A percentile compares a stretch with the other conserved stretches of the same genome.
These are phyloP conservation scores for Vombatus ursinus DNA, from an alignment of 2,113 vertebrate genomes.

Conservation along the genomic window DNA sequence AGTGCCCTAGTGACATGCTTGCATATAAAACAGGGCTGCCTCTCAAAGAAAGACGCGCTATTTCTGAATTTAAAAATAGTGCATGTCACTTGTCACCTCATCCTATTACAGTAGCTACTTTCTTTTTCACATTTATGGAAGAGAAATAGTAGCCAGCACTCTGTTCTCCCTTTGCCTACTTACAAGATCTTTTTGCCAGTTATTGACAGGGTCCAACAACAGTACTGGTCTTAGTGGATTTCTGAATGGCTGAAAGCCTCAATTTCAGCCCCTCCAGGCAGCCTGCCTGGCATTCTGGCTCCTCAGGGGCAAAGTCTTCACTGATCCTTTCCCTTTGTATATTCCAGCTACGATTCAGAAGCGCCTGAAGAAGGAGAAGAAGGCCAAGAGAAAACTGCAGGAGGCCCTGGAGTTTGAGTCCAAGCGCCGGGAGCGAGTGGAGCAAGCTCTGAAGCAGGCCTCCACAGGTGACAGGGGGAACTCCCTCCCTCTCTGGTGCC, in stretches of 20 bases:
- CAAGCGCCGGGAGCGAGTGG: slow-evolving; percentile 92
- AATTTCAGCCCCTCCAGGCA: not conserved
- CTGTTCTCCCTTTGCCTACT: not conserved
- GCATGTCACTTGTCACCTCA: not conserved
- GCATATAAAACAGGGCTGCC: not conserved
- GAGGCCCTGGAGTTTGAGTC: slow-evolving; percentile 93
- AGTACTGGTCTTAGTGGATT: not conserved
- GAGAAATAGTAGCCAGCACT: not conserved
- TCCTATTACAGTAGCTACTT: not conserved
- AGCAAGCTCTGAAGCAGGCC: slow-evolving; percentile 90
- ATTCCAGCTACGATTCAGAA: slow-evolving; percentile 92
- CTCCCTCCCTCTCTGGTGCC: not conserved
- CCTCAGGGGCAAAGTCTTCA: slow-evolving; percentile 15
- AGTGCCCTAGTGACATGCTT: not conserved
- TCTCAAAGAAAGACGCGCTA: not conserved
- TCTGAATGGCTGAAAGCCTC: not conserved
- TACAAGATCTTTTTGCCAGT: not conserved
- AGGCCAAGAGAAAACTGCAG: slow-evolving; percentile 94
- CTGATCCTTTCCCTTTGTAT: slow-evolving; percentile 31
- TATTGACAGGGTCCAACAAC: not conserved
- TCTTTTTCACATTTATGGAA: not conserved
- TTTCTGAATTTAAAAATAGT: not conserved
- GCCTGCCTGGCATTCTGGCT: no score
- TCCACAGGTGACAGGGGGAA: slow-evolving; percentile 82
- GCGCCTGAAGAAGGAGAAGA: slow-evolving; percentile 95